Base-by-base conservation (phyloP, 1,140 invertebrate species). In the Hyles vespertilio region DNA sequence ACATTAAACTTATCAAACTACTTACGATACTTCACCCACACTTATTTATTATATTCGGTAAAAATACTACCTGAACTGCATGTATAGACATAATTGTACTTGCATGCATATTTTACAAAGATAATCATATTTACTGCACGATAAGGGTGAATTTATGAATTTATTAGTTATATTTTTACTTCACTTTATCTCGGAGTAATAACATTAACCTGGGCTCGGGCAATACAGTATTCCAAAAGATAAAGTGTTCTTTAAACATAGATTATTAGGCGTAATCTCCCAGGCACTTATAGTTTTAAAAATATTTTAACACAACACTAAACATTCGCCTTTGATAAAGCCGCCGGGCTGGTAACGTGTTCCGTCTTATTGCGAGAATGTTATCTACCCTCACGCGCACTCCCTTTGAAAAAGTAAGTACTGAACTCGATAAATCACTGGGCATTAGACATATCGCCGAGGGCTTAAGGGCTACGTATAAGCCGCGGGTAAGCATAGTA, bases 381-480 rank as follows among this genome's bases (percentile, higher is more conserved):
- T 73, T 72, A 70, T 75, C 70, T 72, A 63, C 67, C 69, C 67
- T 56, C 54, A 50, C 53, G 63, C 53, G 51, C 43, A 44, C 57
- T 65, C 73, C 75, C 72, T 78, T 73, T 67, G 61, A 73, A 79
- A 77, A 78, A 78, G 65, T 76, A 74, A 76, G 64, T 73, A 79
- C 51, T 67, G 65, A 71, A 78, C 70, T 67, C 72, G 63, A 84
- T 84, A 84, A 81, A 84, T 84, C 81, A 81, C 74, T 69, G 67
- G 64, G 79, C 68, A 77, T 84, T 84, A 80, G 70, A 72, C 69
- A 63, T 74, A 70, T 77, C 69, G 67, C 61, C 53, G 36, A 58
- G 64, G 69, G 70, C 58, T 61, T 72, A 71, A 71, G 68, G 63
- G 58, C 54, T 56, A 32, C 9, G n/a, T 10, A 9, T 46, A 59